These are phyloP conservation scores for Chromis chromis DNA, from an alignment of 2,797 vertebrate species.

Conservation along the genomic window DNA sequence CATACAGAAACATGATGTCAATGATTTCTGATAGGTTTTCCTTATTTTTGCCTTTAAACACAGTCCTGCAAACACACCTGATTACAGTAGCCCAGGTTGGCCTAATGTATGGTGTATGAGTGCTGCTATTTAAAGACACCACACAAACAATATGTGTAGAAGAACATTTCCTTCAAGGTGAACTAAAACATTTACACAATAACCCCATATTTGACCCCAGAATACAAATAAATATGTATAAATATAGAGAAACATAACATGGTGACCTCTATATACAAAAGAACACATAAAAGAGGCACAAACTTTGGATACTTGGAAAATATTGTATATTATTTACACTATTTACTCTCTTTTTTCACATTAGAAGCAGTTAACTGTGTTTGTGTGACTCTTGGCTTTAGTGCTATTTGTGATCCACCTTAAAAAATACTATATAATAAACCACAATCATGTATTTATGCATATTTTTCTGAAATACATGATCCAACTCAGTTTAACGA, in stretches of 20 bases:
- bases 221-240: conserved; percentile 65
- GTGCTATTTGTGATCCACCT: too few relatives aligned
- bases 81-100: not conserved
- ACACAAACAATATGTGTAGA: conserved; percentile 1
- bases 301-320: conserved; percentile 18
- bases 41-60: too few relatives aligned
- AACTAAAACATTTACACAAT: conserved; percentile 45
- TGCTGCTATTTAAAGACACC: conserved; percentile 1
- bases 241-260: conserved; percentile 72
- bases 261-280: conserved; percentile 71
- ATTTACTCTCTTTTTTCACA: too few relatives aligned
- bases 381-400: not conserved
- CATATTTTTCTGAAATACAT: too few relatives aligned
- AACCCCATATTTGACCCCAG: not conserved
- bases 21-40: not conserved
- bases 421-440: too few relatives aligned
- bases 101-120: not conserved
- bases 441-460: not conserved
- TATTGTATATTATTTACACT: too few relatives aligned
- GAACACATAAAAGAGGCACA: conserved; percentile 52
- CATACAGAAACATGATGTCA: not conserved
- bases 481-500: too few relatives aligned
- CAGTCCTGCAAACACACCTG: too few relatives aligned
- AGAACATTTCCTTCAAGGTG: not conserved
- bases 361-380: not conserved